Base-by-base conservation (phyloP, 2,797 vertebrate genomes). In the Mormyrus proboscirostris region DNA sequence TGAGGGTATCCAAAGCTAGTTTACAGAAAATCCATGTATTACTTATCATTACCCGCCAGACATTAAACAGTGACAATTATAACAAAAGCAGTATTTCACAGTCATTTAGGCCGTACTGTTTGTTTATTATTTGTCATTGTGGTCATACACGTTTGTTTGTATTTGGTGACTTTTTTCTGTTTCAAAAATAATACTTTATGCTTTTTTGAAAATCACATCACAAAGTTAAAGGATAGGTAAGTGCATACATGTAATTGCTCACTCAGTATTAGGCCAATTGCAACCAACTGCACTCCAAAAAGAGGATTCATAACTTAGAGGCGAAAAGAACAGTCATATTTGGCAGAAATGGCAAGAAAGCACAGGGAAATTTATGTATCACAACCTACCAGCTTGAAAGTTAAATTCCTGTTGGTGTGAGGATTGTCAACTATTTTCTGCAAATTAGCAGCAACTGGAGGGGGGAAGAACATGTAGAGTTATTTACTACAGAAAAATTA, bases 371-470 rank as follows among this genome's bases (percentile, higher is more conserved):
- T 47, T 82, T n/a, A 8, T 47, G 6, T 47, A n/a, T 47, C 41
- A 44, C 49, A 51, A 85, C 96, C 95, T 96, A 99, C 98, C 97
- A 99, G 95, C 95, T 98, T 99, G 95, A 99, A 99, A 92, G 98
- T 99, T 95, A 99, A 96, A 90, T 97, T 97, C 97, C 96, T 96
- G 94, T 98, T 97, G 92, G 95, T 95, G 88, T 96, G 97, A 90
- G 98, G 97, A 93, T 99, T 98, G 90, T 99, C 98, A 91, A 99
- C 98, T 94, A 99, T 99, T 95, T 99, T 99, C 95, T 99, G 98
- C 95, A 99, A 96, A 95, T 99, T 99, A 92, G 98, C 98, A 94
- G 98, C 98, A 95, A 99, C 98, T 99, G 93, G 88, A 95, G 92
- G 79, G 92, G 88, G 57, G 49, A 38, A 62, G 16, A 38, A 79